Base-by-base conservation (phyloP, 2,797 vertebrate genomes). In the Lates japonicus region DNA sequence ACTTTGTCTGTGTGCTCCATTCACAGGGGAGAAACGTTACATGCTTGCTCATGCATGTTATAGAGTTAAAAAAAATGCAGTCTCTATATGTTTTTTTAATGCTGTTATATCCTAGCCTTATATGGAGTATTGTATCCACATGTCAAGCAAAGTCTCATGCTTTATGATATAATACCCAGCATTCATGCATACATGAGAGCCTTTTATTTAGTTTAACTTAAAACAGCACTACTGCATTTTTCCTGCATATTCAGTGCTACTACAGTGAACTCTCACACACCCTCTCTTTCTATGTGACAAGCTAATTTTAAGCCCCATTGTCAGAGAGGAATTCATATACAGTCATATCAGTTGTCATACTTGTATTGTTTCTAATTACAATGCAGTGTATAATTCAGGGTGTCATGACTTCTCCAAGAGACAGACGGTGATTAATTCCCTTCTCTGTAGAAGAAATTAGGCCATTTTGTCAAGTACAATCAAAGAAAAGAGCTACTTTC, bases 331-430 rank as follows among this genome's bases (percentile, higher is more conserved):
- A 84, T 54, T 81, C 51, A 87, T 83, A 55, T 62, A 44, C 59
- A 59, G 61, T 51, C 25, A 39, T 65, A 74, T 89, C 77, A 85
- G 80, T 68, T 85, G 88, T 90, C 89, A 86, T 37, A 48, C 74
- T 78, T 66, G 76, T 84, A 87, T 88, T 88, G 88, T 89, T 85
- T 92, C 85, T 76, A 76, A 84, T 90, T 90, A 87, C 85, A 86
- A 87, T 84, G 76, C 80, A 64, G 71, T 57, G 70, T 78, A 79
- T 90, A 87, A 91, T 89, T 83, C 80, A 69, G 82, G 78, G 81
- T 90, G 76, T 90, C 86, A 84, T 81, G 88, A 78, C 81, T 88
- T 88, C 76, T 85, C 65, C 52, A 13, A 55, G 51, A 88, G 79
- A 90, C 83, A 90, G 80, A 83, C 31, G 64, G 72, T 90, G 87